A percentile compares a stretch with the other conserved stretches of the same genome.
phyloP scores from a whole-genome alignment of 2,888 invertebrate genomes.

The Drosophila longiperda region DNA sequence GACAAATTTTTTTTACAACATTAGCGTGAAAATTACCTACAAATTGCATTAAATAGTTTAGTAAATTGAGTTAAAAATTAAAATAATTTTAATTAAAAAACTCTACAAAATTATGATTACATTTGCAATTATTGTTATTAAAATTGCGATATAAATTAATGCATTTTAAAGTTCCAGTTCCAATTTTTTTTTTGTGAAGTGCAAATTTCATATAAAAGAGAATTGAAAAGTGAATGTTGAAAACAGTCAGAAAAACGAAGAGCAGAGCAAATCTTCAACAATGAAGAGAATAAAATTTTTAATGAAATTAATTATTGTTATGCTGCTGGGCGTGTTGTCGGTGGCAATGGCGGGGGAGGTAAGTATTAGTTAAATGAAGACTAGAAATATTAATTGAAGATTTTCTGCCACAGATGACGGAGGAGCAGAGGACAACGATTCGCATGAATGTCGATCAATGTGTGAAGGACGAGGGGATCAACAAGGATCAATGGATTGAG shows the following conservation, averaged over 20 bases:
- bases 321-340: conserved; percentile 44
- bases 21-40: background rate
- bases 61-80: conserved; percentile 22
- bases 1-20: background rate
- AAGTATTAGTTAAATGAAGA: conserved; percentile 24
- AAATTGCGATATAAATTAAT: background rate
- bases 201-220: conserved; percentile 52
- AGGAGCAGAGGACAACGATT: conserved; percentile 66
- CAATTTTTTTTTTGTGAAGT: background rate
- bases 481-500: conserved; percentile 56
- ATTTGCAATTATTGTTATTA: background rate
- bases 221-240: background rate
- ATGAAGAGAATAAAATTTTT: background rate
- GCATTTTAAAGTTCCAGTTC: background rate
- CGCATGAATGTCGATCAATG: conserved; percentile 54
- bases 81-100: conserved; percentile 3
- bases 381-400: no score
- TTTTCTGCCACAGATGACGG: conserved; percentile 35
- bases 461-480: conserved; percentile 53
- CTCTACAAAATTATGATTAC: background rate
- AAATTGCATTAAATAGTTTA: conserved; percentile 17
- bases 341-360: conserved; percentile 48
- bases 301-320: conserved; percentile 64
- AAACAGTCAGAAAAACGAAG: conserved; percentile 27
- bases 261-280: background rate